phyloP scores from a whole-genome alignment of 2,797 vertebrate genomes.

The Sebastiscus albofasciatus region DNA sequence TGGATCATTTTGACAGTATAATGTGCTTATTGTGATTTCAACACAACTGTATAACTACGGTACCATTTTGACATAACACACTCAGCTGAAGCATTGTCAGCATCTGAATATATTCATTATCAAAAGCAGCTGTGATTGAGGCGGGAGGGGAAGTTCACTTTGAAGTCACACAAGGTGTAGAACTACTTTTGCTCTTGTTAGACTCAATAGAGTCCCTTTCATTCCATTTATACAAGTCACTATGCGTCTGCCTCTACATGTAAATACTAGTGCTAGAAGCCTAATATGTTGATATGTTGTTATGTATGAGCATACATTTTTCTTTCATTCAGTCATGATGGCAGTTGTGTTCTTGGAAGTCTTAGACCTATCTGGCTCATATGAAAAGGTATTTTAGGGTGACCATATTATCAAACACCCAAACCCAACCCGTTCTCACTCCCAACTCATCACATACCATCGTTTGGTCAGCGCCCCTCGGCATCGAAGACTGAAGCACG shows the following conservation, averaged over 20 bases:
- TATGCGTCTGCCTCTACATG: not conserved
- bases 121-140: not conserved
- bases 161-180: not conserved
- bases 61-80: not conserved
- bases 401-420: too few species aligned
- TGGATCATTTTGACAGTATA: slow-evolving; percentile 1
- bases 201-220: not conserved
- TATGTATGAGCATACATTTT: not conserved
- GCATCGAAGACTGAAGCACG: too few species aligned
- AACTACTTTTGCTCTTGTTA: not conserved
- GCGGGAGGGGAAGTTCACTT: not conserved
- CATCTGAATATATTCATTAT: not conserved
- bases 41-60: not conserved
- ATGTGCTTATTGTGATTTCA: slow-evolving; percentile 7
- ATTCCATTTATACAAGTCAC: not conserved
- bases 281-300: not conserved
- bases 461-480: too few species aligned
- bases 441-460: too few species aligned
- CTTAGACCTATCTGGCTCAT: too few species aligned
- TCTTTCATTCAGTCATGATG: not conserved
- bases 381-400: too few species aligned
- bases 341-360: not conserved
- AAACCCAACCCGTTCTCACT: too few species aligned
- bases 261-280: not conserved
- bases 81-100: not conserved